These are phyloP conservation scores for Apamea epomidion DNA, from an alignment of 2,888 invertebrate genomes.

Conservation along the genomic window DNA sequence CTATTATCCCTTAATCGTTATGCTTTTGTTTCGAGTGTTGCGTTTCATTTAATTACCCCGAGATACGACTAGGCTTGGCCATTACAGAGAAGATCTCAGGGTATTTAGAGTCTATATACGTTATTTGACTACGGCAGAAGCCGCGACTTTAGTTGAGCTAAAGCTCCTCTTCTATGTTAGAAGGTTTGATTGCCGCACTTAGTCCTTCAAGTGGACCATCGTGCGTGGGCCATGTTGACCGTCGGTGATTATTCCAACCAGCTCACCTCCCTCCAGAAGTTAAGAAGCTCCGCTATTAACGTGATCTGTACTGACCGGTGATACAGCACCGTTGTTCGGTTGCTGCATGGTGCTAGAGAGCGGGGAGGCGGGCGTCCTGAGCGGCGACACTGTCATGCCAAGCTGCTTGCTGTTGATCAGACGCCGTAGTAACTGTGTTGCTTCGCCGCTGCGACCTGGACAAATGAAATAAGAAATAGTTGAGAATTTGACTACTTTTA, in stretches of 20 bases:
- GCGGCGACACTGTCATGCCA: slow-evolving; percentile 92
- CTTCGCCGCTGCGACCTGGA: slow-evolving; percentile 92
- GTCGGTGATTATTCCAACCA: too few species aligned
- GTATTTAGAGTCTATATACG: background rate
- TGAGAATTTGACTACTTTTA: background rate
- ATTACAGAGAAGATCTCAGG: background rate
- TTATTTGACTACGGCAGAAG: background rate
- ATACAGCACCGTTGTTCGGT: slow-evolving; percentile 82
- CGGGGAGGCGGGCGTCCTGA: slow-evolving; percentile 81
- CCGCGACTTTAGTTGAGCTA: background rate
- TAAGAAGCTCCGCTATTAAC: background rate
- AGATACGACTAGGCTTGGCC: background rate
- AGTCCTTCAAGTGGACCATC: too few species aligned
- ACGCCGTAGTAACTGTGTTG: slow-evolving; percentile 93
- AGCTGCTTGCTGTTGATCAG: slow-evolving; percentile 94
- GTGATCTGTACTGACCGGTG: slow-evolving; percentile 61
- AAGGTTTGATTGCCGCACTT: too few species aligned
- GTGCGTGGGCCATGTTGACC: too few species aligned
- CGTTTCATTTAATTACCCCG: background rate
- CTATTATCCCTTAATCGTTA: too few species aligned
- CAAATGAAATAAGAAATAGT: background rate
- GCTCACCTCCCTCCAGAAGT: too few species aligned
- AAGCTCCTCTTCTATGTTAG: background rate
- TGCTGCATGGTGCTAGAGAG: slow-evolving; percentile 74
- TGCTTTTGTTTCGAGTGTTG: background rate